Evolutionary conservation across 2,113 vertebrate genomes (phyloP), one percentile per base, ranked within the genome.

Genomic region (Bubo blakistoni): DNA sequence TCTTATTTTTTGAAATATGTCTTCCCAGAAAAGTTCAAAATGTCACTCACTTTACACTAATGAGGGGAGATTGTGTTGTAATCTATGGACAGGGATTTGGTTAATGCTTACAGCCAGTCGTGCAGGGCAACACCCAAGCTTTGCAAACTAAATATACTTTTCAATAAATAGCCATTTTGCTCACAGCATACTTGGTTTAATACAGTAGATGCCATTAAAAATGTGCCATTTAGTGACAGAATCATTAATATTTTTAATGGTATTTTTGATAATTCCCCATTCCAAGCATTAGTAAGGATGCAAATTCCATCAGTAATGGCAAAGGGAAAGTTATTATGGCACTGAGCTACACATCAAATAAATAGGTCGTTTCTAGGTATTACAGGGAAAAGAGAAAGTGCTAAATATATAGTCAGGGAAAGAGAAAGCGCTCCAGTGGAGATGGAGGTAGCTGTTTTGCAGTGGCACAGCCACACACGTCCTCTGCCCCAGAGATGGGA

Each of bases 21-120:
- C 91, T 94, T 93, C 76, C 85, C 81, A 52, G 66, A 54, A 29
- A 95, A 90, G 86, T 95, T 96, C 81, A 82, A 38, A 86, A 88
- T 86, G 91, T 84, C 87, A 52, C 47, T 92, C 21, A 26, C 51
- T 94, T 73, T 67, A 58, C 91, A 34, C 36, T 96, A 90, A 96
- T 80, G 91, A 92, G 85, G 74, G 78, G 85, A 96, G 94, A 92
- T 90, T 59, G 55, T 73, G 29, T 77, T 86, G 84, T 91, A 88
- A 92, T 94, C 71, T 67, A 26, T 34, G 55, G 59, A 78, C 36
- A 44, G 72, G 78, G 70, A 70, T 91, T 94, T 91, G 54, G 66
- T 94, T 90, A 81, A 91, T 61, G 65, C 3, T 0, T 49, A 2
- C 47, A 84, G 67, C 72, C 62, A 16, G 80, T 81, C 9, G 1